Evolutionary conservation across 2,888 invertebrate genomes (phyloP).

Genomic region (Aricia artaxerxes): DNA sequence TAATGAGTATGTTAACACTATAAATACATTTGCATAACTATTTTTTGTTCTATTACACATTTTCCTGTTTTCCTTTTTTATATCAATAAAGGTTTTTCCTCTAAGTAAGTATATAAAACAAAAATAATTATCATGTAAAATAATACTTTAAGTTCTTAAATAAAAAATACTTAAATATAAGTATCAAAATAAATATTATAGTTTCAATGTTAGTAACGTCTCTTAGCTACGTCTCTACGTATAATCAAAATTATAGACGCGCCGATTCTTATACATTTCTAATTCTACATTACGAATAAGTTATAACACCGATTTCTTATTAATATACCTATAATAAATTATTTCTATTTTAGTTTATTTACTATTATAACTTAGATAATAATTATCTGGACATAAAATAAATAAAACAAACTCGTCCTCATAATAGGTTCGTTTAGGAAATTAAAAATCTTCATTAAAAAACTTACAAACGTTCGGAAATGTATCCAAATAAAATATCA

Average conservation of each 20-base stretch:
- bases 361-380: no score
- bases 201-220: no score
- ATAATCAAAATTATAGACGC: background rate
- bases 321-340: background rate
- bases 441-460: background rate
- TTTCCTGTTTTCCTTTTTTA: constrained; percentile 14
- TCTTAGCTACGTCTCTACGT: background rate
- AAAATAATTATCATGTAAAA: background rate
- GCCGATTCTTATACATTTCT: background rate
- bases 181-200: no score
- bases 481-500: constrained; percentile 67
- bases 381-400: background rate
- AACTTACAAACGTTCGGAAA: constrained; percentile 41
- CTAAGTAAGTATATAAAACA: no score
- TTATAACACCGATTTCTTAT: background rate
- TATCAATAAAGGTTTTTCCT: no score
- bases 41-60: background rate
- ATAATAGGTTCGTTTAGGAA: no score
- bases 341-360: no score
- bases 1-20: background rate
- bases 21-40: background rate
- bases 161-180: background rate
- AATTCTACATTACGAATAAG: background rate
- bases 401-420: background rate
- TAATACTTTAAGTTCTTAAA: background rate